Evolutionary conservation across 2,113 vertebrate species (phyloP).

Genomic region (Dicentrarchus labrax): DNA sequence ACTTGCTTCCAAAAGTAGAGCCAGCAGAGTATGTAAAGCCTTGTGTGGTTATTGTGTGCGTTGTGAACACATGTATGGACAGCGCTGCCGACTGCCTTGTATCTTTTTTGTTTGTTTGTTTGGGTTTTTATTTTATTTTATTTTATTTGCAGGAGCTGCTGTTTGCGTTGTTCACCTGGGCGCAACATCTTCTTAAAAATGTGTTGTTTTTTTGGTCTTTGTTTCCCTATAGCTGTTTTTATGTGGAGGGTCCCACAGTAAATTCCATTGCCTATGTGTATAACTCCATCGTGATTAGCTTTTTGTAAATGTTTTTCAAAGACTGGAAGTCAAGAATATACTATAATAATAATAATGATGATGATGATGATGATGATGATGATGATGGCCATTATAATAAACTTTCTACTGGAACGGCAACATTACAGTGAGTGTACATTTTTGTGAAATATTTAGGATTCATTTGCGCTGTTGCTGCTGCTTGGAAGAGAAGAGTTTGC

Average conservation of each 20-base stretch:
- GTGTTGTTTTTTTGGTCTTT: conserved; percentile 89
- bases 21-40: conserved; percentile 88
- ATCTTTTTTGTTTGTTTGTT: conserved; percentile 80
- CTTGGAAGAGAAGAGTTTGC: neutral
- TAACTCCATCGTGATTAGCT: conserved; percentile 91
- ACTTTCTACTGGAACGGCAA: conserved; percentile 95
- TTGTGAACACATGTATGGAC: conserved; percentile 92
- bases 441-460: conserved; percentile 17
- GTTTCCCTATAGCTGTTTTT: conserved; percentile 79
- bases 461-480: neutral
- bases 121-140: neutral
- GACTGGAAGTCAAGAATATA: conserved; percentile 93
- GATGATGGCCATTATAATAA: conserved; percentile 86
- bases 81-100: conserved; percentile 91
- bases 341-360: conserved; percentile 74
- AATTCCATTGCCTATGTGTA: conserved; percentile 89
- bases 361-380: conserved; percentile 45
- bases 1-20: conserved; percentile 92
- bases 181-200: conserved; percentile 84
- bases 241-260: conserved; percentile 88
- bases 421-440: conserved; percentile 58
- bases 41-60: conserved; percentile 91
- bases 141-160: conserved; percentile 87
- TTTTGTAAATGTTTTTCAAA: conserved; percentile 93
- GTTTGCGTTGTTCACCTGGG: conserved; percentile 85